A percentile compares a stretch with the other conserved stretches of the same genome.
These are phyloP conservation scores for Epistrophe grossulariae DNA, from an alignment of 2,888 invertebrate species.

Conservation along the genomic window DNA sequence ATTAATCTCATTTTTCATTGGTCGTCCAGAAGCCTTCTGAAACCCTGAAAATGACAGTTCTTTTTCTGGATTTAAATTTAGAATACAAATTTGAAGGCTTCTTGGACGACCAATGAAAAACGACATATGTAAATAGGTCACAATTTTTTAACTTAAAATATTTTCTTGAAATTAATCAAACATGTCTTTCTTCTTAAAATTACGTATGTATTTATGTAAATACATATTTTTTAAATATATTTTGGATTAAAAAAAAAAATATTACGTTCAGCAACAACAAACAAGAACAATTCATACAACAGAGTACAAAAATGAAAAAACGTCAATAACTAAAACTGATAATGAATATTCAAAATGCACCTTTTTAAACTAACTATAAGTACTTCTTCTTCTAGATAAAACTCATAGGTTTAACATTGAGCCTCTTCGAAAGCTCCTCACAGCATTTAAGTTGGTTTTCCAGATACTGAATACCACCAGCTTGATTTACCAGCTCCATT, in stretches of 20 bases:
- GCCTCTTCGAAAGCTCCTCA: constrained; percentile 85
- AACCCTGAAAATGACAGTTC: too few species aligned
- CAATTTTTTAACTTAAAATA: too few species aligned
- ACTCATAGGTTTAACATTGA: constrained; percentile 85
- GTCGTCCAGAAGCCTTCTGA: too few species aligned
- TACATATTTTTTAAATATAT: background rate
- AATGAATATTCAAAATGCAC: constrained; percentile 6
- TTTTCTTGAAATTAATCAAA: too few species aligned
- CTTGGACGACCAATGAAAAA: too few species aligned
- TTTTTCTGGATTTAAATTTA: too few species aligned
- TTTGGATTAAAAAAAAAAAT: background rate
- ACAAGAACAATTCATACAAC: background rate
- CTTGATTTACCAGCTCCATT: constrained; percentile 87
- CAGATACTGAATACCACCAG: constrained; percentile 92
- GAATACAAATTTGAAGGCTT: too few species aligned
- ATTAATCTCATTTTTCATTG: too few species aligned
- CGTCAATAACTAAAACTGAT: background rate
- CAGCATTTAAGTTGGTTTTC: constrained; percentile 90
- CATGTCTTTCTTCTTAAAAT: too few species aligned
- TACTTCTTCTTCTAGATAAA: constrained; percentile 75
- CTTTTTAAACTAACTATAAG: background rate
- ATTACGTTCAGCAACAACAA: background rate
- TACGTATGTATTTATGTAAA: too few species aligned
- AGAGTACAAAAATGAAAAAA: background rate
- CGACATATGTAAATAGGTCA: too few species aligned